Percentiles rank a stretch among this genome's conserved stretches.
phyloP scores from a whole-genome alignment of 1,140 invertebrate genomes.

The Drosophila lacteicornis region DNA sequence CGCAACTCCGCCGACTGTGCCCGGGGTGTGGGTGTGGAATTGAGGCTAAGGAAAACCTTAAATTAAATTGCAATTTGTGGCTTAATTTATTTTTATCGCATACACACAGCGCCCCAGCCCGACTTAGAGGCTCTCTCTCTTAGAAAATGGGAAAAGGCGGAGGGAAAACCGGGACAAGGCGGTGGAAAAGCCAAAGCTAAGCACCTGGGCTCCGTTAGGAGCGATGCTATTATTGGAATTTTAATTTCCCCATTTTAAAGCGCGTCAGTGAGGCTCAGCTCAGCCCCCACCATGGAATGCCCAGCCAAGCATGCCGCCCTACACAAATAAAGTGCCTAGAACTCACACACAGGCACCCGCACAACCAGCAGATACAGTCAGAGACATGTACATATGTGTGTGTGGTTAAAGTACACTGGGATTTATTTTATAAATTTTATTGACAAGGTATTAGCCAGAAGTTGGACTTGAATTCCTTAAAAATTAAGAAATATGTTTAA shows the following conservation, averaged over 20 bases:
- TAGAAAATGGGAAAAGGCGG: not conserved
- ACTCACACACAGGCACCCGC: not conserved
- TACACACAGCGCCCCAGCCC: slow-evolving; percentile 33
- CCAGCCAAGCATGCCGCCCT: slow-evolving; percentile 40
- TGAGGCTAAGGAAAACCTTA: slow-evolving; percentile 76
- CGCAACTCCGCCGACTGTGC: slow-evolving; percentile 26
- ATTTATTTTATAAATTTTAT: not conserved
- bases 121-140: slow-evolving; percentile 64
- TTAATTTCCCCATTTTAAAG: slow-evolving; percentile 82
- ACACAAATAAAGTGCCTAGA: slow-evolving; percentile 51
- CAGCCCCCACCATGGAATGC: slow-evolving; percentile 17
- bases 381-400: slow-evolving; percentile 4
- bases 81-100: slow-evolving; percentile 84
- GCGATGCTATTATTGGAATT: slow-evolving; percentile 78
- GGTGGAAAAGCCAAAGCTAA: not conserved
- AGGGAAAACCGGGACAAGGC: not conserved
- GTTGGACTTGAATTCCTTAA: not conserved
- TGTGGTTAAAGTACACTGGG: not conserved
- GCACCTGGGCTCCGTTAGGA: slow-evolving; percentile 42
- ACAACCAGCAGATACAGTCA: not conserved
- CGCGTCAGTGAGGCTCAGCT: slow-evolving; percentile 43
- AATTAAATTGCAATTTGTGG: slow-evolving; percentile 85
- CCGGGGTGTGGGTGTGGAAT: slow-evolving; percentile 26
- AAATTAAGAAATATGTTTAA: too few species aligned
- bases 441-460: not conserved